Conservation (phyloP, 2,888 invertebrate genomes). For the Diadegma fenestrale region DNA sequence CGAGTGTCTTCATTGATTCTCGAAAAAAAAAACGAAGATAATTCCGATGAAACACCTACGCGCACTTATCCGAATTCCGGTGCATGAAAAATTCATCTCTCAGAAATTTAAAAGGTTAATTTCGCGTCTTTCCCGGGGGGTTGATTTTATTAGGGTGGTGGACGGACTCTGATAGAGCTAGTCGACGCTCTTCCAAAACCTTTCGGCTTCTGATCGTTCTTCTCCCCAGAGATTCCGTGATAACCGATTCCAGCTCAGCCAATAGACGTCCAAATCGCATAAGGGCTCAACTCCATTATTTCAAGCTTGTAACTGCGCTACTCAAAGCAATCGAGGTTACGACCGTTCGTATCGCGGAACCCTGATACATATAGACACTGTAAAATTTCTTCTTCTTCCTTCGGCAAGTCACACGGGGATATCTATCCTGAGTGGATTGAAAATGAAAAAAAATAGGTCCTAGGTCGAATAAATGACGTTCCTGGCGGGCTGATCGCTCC, state of each 20-base stretch:
- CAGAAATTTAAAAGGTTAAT: constrained; percentile 36
- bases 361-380: constrained; percentile 24
- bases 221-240: constrained; percentile 46
- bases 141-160: constrained; percentile 19
- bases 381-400: constrained; percentile 46
- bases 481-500: constrained; percentile 50
- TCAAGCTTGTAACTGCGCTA: constrained; percentile 1
- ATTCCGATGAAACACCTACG: constrained; percentile 14
- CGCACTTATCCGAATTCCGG: not conserved
- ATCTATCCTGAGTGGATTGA: constrained; percentile 79
- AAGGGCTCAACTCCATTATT: constrained; percentile 22
- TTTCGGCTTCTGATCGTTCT: constrained; percentile 37
- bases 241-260: constrained; percentile 50
- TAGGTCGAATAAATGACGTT: constrained; percentile 75
- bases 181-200: constrained; percentile 9
- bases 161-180: constrained; percentile 9
- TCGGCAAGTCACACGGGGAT: constrained; percentile 51
- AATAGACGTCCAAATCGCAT: not conserved
- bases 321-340: constrained; percentile 2
- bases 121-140: constrained; percentile 5
- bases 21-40: not conserved
- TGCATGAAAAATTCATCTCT: constrained; percentile 39
- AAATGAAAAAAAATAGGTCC: constrained; percentile 75
- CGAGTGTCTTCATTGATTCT: constrained; percentile 6
- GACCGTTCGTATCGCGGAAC: constrained; percentile 7